Evolutionary conservation across 2,797 vertebrate species (phyloP), one percentile per base, ranked within the genome.

Genomic region (Sebastiscus albofasciatus): DNA sequence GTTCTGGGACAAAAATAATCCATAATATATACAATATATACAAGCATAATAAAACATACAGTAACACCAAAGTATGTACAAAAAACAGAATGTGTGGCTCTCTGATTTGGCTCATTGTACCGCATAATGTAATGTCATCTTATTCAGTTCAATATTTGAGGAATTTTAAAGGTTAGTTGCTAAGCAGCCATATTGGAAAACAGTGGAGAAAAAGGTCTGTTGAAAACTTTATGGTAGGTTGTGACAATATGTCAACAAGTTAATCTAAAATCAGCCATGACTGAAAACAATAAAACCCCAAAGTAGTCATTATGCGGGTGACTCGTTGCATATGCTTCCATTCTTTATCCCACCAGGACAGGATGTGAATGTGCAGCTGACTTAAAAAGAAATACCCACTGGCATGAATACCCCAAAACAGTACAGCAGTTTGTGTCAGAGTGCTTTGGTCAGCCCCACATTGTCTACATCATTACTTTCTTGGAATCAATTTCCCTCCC

Each of bases 401-500:
- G 75, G 86, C 78, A 79, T 75, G 59, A 85, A 86, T 69, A 31
- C 75, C 88, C 80, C 75, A 83, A 81, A 91, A 86, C 87, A 74
- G 80, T 75, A 73, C 86, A 75, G 87, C 26, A 77, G 80, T 84
- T 76, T 81, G 85, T 86, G 86, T 90, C 87, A 80, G 52, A 70
- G 76, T 18, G 79, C 89, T 92, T 92, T 87, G 88, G 92, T 92
- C 90, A 87, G 77, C 68, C 74, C 83, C 67, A 61, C 87, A 89
- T 79, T 84, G 81, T 81, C 85, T 89, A 72, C 89, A 88, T 87
- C 85, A 85, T 91, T 90, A 93, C 87, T 91, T 93, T 87, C 88
- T 92, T 84, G 71, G 88, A 94, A 93, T 93, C 92, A 92, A 93
- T 93, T 94, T 92, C 76, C 85, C 46, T 85, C 61, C 86, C 86